Percentiles rank a stretch among this genome's conserved stretches.
phyloP scores from a whole-genome alignment of 2,888 invertebrate species.

The Alloplasta piceator region DNA sequence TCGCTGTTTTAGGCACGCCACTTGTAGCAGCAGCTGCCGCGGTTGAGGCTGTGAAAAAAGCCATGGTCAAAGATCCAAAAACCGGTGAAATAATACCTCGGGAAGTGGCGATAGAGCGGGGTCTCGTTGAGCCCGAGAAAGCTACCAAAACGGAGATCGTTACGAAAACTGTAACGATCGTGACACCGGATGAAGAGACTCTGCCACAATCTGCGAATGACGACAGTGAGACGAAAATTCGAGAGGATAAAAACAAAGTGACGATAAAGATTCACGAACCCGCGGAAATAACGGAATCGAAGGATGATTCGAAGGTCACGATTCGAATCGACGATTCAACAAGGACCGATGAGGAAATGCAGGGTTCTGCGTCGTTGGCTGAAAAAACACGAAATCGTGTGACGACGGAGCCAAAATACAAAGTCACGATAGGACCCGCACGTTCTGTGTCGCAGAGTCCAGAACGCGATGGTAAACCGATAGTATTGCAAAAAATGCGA shows the following conservation, averaged over 20 bases:
- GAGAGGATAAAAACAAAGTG: neutral
- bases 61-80: conserved; percentile 90
- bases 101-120: conserved; percentile 91
- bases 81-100: conserved; percentile 92
- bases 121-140: conserved; percentile 85
- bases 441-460: conserved; percentile 85
- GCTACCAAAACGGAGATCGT: conserved; percentile 63
- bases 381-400: conserved; percentile 86
- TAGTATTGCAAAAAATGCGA: conserved; percentile 90
- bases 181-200: conserved; percentile 25
- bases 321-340: conserved; percentile 41
- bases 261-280: conserved; percentile 4
- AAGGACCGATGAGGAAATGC: conserved; percentile 74
- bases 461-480: conserved; percentile 87
- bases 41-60: conserved; percentile 86
- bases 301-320: neutral
- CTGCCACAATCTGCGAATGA: neutral
- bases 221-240: neutral
- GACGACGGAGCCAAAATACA: conserved; percentile 88
- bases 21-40: conserved; percentile 89
- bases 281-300: neutral
- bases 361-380: conserved; percentile 84
- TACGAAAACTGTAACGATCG: conserved; percentile 45
- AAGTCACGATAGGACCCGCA: conserved; percentile 87
- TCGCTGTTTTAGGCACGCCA: conserved; percentile 90